phyloP scores from a whole-genome alignment of 2,888 invertebrate genomes.

The Catotricha subobsoleta region DNA sequence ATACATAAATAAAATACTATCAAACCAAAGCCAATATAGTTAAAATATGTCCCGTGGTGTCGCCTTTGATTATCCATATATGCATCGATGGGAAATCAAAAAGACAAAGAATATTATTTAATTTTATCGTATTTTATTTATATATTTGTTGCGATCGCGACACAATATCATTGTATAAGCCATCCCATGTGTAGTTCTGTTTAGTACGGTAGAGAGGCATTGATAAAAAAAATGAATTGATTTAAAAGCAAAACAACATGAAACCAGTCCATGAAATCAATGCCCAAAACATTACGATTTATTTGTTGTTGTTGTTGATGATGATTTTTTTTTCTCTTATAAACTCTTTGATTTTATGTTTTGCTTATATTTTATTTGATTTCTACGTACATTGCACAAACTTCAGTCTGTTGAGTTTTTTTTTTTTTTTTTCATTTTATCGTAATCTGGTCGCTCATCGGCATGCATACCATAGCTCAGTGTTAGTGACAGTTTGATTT shows the following conservation, averaged over 20 bases:
- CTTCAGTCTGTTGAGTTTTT: no score
- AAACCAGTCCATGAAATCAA: slow-evolving; percentile 1
- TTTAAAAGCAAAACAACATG: neutral
- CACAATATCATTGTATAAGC: no score
- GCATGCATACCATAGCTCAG: slow-evolving; percentile 1
- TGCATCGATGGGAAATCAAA: neutral
- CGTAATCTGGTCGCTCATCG: no score
- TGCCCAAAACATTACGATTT: slow-evolving; percentile 1
- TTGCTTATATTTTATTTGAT: no score
- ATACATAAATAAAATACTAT: no score
- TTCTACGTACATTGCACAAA: no score
- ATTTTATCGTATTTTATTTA: no score
- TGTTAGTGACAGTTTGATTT: slow-evolving; percentile 2
- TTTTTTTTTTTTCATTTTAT: no score
- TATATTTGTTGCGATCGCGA: no score
- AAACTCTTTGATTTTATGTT: neutral
- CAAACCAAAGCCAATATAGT: no score
- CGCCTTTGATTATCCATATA: neutral
- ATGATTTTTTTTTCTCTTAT: neutral
- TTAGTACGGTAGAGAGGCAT: no score
- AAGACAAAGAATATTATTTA: neutral
- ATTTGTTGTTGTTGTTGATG: neutral
- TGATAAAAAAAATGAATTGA: slow-evolving; percentile 1
- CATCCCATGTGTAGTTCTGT: no score
- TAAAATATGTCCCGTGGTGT: slow-evolving; percentile 1